Percentiles rank a stretch among this genome's conserved stretches.
Evolutionary conservation across 2,888 invertebrate genomes (phyloP).

Genomic region (Pantelozetes paolii): DNA sequence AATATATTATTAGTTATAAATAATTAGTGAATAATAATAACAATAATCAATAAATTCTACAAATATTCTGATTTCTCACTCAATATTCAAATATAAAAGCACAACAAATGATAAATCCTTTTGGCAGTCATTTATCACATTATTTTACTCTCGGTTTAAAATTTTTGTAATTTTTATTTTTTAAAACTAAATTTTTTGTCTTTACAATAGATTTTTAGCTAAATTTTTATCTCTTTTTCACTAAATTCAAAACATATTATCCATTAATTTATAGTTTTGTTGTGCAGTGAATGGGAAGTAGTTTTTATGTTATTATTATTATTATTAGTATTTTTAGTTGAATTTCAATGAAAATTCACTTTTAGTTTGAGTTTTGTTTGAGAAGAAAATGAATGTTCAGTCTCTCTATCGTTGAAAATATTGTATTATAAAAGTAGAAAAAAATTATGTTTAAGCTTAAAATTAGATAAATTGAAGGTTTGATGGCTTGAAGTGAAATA

Average conservation of each 20-base stretch:
- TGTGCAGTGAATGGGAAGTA: slow-evolving; percentile 4
- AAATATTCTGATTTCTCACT: slow-evolving; percentile 32
- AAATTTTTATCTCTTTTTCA: background rate
- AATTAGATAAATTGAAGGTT: background rate
- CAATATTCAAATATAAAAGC: background rate
- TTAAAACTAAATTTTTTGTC: background rate
- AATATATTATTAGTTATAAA: slow-evolving; percentile 7
- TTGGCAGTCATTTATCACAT: background rate
- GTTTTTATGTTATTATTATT: slow-evolving; percentile 13
- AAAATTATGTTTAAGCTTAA: background rate
- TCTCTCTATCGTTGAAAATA: background rate
- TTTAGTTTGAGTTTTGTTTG: background rate
- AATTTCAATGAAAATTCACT: slow-evolving; percentile 13
- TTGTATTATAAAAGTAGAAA: background rate
- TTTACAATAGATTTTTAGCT: background rate
- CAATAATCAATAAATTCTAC: slow-evolving; percentile 25
- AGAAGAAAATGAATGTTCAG: too few species aligned
- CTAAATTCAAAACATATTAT: background rate
- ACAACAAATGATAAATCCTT: background rate
- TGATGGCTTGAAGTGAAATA: background rate
- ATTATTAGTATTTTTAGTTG: background rate
- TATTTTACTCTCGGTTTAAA: background rate
- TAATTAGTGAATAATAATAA: slow-evolving; percentile 15
- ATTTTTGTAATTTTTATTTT: background rate
- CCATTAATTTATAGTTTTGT: slow-evolving; percentile 12